Base-by-base conservation (phyloP, 2,888 invertebrate species). In the Emesis furor region DNA sequence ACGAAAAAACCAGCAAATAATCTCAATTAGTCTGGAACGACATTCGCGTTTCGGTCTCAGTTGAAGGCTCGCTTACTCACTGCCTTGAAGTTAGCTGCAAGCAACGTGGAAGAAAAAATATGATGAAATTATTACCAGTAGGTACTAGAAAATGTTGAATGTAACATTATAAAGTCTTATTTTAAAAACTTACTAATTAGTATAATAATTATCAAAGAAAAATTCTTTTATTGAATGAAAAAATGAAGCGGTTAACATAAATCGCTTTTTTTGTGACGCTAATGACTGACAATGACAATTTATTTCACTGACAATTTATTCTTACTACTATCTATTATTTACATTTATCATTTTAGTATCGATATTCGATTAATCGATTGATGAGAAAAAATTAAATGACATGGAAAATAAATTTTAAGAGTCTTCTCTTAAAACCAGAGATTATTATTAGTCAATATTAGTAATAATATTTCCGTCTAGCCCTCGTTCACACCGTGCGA, bases 31-130 rank as follows among this genome's bases (percentile, higher is more conserved):
- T 94, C 90, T 92, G 94, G 92, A 94, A 94, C 95, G 96, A 96
- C 96, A 96, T 96, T 95, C 95, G 95, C 93, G 93, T 93, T 94
- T 93, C 86, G 89, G 88, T 88, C 92, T 92, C 88, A 85, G 81
- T 86, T 89, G 89, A 94, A 95, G 93, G 95, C 93, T 92, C 94
- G 96, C 96, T 96, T 96, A 96, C 96, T 96, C 96, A 96, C 96
- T 96, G 95, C 92, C 93, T 92, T 96, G 96, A 96, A 96, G 95
- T 94, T 95, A 93, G 95, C 89, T 89, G 91, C 94, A 93, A 93
- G 90, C 92, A 92, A 95, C 94, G 95, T 95, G 95, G 93, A 87
- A 85, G 92, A 93, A 91, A 32, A 30, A 67, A n/a, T 30, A 32
- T 65, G 62, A 65, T 32, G 65, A 65, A 65, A 65, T 65, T 30